Conservation (phyloP, 2,113 vertebrate genomes). For the Seriola rivoliana region DNA sequence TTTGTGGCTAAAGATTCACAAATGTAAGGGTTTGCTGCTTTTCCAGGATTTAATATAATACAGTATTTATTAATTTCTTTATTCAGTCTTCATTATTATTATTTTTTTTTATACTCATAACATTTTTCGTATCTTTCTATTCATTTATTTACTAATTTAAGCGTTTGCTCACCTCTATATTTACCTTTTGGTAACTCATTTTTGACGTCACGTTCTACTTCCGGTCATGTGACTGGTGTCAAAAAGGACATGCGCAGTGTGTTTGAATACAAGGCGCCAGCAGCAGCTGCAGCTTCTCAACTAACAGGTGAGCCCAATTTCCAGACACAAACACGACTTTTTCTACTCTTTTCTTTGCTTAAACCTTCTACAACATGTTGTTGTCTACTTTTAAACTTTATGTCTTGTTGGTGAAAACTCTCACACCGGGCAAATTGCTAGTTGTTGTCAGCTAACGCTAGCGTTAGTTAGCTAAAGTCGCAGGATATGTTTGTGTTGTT, state of each 20-base stretch:
- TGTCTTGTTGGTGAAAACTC: neutral
- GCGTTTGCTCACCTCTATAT: too few relatives aligned
- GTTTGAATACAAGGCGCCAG: conserved; percentile 63
- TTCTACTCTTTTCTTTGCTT: accelerated
- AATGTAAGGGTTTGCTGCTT: too few relatives aligned
- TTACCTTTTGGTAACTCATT: too few relatives aligned
- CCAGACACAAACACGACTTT: accelerated
- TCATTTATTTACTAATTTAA: too few relatives aligned
- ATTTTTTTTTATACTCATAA: too few relatives aligned
- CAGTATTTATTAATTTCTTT: neutral
- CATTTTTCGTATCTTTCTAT: too few relatives aligned
- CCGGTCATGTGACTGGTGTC: conserved; percentile 44
- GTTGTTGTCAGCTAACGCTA: neutral
- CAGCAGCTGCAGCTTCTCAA: neutral
- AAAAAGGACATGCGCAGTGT: conserved; percentile 43
- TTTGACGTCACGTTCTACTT: too few relatives aligned
- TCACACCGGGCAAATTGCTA: neutral
- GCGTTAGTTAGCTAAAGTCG: conserved; percentile 4
- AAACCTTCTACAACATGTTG: accelerated
- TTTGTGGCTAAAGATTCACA: too few relatives aligned
- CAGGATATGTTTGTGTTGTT: neutral
- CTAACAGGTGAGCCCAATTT: conserved; percentile 6
- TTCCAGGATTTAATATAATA: too few relatives aligned
- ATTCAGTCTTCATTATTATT: neutral
- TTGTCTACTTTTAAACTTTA: neutral